These are phyloP conservation scores for Cladopsammia gracilis DNA, from an alignment of 64 coral and sea anemone genomes.

Conservation along the genomic window DNA sequence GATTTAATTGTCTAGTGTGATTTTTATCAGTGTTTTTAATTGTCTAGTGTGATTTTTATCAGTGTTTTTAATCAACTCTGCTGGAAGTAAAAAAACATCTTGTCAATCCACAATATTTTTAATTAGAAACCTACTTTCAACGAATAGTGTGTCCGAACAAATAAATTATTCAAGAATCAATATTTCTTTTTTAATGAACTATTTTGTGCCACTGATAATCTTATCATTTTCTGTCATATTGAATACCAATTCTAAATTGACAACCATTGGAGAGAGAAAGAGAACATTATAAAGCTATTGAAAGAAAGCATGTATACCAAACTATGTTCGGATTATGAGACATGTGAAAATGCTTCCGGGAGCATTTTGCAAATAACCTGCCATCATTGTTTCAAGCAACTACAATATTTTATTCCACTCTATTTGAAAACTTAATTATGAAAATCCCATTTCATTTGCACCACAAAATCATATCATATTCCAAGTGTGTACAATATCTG, in stretches of 20 bases:
- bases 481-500: background rate
- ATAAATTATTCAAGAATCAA: background rate
- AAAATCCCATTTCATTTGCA: background rate
- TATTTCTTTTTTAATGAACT: constrained; percentile 29
- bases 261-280: background rate
- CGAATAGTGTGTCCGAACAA: background rate
- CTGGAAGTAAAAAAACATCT: background rate
- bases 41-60: background rate
- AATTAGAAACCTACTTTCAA: background rate
- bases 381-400: too few species aligned
- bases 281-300: background rate
- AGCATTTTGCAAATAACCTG: too few species aligned
- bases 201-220: background rate
- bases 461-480: background rate
- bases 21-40: background rate
- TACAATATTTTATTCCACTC: too few species aligned
- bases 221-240: constrained; percentile 3
- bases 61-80: constrained; percentile 18
- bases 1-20: background rate
- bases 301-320: background rate
- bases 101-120: background rate
- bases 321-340: background rate
- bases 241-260: constrained; percentile 10
- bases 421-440: background rate
- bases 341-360: too few species aligned